Evolutionary conservation across 2,113 vertebrate genomes (phyloP).

Genomic region (Lucifuga dentata): DNA sequence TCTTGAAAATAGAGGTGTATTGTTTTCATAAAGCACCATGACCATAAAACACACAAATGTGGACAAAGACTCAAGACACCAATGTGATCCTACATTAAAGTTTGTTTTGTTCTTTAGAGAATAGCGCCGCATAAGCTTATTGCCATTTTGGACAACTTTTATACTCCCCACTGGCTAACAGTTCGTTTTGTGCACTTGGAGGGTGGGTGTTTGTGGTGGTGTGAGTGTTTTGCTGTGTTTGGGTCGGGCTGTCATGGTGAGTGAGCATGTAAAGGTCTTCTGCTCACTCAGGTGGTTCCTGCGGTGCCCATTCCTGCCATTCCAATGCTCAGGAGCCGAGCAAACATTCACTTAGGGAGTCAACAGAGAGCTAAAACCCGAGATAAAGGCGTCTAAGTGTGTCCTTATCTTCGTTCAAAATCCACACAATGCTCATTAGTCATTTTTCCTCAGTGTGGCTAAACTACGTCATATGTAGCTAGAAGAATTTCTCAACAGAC

Average conservation of each 20-base stretch:
- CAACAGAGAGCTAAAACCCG: slow-evolving; percentile 7
- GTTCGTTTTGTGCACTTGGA: too few relatives aligned
- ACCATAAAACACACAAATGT: slow-evolving; percentile 2
- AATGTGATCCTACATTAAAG: not conserved
- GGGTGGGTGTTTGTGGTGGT: slow-evolving; percentile 24
- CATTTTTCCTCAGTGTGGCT: too few relatives aligned
- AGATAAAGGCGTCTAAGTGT: slow-evolving; percentile 3
- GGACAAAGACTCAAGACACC: not conserved
- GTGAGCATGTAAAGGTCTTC: slow-evolving; percentile 66
- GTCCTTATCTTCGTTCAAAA: not conserved
- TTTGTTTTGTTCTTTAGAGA: too few relatives aligned
- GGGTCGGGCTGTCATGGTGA: slow-evolving; percentile 76
- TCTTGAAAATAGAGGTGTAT: not conserved
- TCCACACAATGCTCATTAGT: not conserved
- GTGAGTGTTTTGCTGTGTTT: slow-evolving; percentile 75
- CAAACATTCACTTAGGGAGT: slow-evolving; percentile 57
- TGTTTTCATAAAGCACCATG: not conserved
- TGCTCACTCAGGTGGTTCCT: slow-evolving; percentile 71
- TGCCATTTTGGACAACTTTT: not conserved
- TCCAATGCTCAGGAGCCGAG: slow-evolving; percentile 60
- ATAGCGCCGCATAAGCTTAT: too few relatives aligned
- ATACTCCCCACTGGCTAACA: not conserved
- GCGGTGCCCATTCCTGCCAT: slow-evolving; percentile 73
- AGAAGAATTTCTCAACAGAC: too few relatives aligned
- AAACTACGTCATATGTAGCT: too few relatives aligned